These are phyloP conservation scores for Cygnus atratus DNA, from an alignment of 2,113 vertebrate genomes.

Conservation along the genomic window DNA sequence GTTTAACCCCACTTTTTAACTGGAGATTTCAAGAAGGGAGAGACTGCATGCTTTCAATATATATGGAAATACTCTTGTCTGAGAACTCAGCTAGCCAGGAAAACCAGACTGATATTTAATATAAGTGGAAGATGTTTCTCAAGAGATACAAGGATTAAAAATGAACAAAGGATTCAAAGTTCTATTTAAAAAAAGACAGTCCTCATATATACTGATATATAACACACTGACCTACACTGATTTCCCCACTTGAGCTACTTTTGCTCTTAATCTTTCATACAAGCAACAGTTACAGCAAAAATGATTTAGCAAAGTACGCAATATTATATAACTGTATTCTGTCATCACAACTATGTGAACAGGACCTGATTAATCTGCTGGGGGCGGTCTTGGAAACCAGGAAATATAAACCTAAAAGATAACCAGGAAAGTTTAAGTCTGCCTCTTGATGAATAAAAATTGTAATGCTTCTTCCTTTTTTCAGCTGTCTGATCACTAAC, in stretches of 20 bases:
- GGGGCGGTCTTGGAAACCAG: neutral
- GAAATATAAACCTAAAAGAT: neutral
- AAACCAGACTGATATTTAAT: neutral
- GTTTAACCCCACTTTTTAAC: neutral
- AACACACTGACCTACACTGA: neutral
- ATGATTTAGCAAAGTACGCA: neutral
- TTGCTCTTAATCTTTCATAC: neutral
- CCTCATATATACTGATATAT: neutral
- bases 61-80: neutral
- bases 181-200: neutral
- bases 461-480: neutral
- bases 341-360: neutral
- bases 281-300: neutral
- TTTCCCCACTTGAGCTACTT: neutral
- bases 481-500: neutral
- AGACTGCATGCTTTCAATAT: neutral
- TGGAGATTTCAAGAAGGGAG: neutral
- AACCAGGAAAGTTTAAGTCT: neutral
- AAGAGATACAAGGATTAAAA: slow-evolving; percentile 7
- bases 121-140: neutral
- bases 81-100: neutral
- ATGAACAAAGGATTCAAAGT: neutral
- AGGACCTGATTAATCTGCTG: neutral
- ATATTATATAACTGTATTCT: neutral
- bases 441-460: neutral